Conservation (phyloP, 2,113 vertebrate genomes). For the Salvelinus alpinus region DNA sequence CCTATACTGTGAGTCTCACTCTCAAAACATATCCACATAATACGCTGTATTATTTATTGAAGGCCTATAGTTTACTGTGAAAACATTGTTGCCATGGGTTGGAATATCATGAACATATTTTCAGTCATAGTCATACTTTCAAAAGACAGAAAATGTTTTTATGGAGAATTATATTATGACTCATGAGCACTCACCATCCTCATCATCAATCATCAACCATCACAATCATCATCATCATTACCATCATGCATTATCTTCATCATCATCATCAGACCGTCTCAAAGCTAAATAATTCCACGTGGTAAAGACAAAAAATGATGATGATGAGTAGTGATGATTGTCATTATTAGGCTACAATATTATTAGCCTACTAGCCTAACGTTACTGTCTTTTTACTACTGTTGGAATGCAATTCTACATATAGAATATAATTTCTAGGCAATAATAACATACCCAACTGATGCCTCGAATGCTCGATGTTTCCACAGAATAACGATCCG, state of each 20-base stretch:
- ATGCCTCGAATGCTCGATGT: slow-evolving; percentile 81
- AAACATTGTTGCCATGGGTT: too few species aligned
- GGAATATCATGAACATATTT: too few species aligned
- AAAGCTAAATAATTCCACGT: not conserved
- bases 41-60: too few species aligned
- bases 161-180: not conserved
- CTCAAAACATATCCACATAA: too few species aligned
- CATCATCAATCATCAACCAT: not conserved
- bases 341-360: not conserved
- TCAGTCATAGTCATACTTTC: not conserved
- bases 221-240: not conserved
- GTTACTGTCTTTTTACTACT: too few species aligned
- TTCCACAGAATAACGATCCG: slow-evolving; percentile 69
- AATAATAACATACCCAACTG: slow-evolving; percentile 80
- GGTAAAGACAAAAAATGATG: not conserved
- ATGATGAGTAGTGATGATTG: not conserved
- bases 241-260: not conserved
- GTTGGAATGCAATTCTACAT: too few species aligned
- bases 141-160: not conserved
- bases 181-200: not conserved
- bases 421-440: not conserved
- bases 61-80: too few species aligned
- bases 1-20: too few species aligned
- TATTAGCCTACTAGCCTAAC: too few species aligned
- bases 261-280: not conserved